phyloP scores from a whole-genome alignment of 2,113 vertebrate genomes.

The Oplegnathus fasciatus region DNA sequence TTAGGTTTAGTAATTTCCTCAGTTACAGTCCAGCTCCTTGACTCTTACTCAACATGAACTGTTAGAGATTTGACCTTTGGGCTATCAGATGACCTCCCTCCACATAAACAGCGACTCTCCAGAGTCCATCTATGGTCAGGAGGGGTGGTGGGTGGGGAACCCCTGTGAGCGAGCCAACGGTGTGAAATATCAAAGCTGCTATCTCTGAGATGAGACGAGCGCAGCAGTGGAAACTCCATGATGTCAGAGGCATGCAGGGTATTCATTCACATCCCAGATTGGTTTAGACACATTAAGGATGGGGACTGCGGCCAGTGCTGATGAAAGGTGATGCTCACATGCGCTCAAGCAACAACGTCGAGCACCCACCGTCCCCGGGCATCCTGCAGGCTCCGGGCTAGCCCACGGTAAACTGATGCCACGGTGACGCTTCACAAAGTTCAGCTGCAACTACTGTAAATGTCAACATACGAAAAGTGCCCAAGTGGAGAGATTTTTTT shows the following conservation, averaged over 20 bases:
- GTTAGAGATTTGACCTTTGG: conserved; percentile 56
- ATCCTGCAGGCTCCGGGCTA: conserved; percentile 34
- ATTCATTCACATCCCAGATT: conserved; percentile 63
- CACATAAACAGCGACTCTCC: conserved; percentile 53
- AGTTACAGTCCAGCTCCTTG: neutral
- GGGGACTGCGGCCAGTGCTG: conserved; percentile 36
- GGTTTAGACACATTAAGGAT: conserved; percentile 65
- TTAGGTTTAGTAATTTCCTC: neutral
- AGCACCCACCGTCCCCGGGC: neutral
- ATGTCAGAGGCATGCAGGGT: conserved; percentile 72
- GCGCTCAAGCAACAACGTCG: conserved; percentile 41
- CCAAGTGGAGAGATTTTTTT: neutral
- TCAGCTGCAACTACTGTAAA: conserved; percentile 57
- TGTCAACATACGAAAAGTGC: conserved; percentile 56
- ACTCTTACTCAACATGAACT: conserved; percentile 12
- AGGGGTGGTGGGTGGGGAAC: conserved; percentile 78
- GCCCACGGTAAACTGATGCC: conserved; percentile 50
- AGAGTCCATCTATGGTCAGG: conserved; percentile 74
- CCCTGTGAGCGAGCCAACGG: conserved; percentile 65
- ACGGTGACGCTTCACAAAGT: conserved; percentile 40
- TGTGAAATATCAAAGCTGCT: conserved; percentile 78
- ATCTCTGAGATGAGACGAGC: conserved; percentile 59
- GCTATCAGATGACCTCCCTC: conserved; percentile 40
- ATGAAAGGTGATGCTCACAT: conserved; percentile 64
- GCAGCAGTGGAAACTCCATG: conserved; percentile 83